Evolutionary conservation across 2,113 vertebrate genomes (phyloP), one percentile per base, ranked within the genome.

Genomic region (Nyctereutes procyonoides): DNA sequence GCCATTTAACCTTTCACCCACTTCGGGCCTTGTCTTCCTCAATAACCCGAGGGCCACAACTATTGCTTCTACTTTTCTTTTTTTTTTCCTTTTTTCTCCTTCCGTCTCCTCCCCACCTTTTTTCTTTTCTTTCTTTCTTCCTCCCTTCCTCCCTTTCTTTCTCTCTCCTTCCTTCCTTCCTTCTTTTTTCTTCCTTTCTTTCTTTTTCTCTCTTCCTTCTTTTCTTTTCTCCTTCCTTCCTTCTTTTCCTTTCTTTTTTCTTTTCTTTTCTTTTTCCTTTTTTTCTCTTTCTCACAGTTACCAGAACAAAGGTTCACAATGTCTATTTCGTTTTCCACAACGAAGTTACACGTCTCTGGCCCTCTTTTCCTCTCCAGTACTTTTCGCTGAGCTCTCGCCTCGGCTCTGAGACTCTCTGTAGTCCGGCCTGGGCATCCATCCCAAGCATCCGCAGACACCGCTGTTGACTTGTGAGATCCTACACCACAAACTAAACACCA

Each of bases 1-100:
- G n/a, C 56, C 62, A 88, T 38, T 56, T 74, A 73, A 43, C n/a
- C 51, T 90, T 71, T 84, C 35, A 65, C 73, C 55, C 91, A 90
- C 16, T 48, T 92, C 32, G 13, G 38, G 38, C 32, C 5, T 32
- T 69, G 43, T 91, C 81, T 92, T 90, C 60, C 90, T 79, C 86
- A 60, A 48, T 30, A 89, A 16, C 65, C 55, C 91, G 43, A 26
- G 19, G 17, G 55, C 6, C 84, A 92, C 28, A 86, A 63, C 19
- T 24, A 43, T 24, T 38, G 11, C 65, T 74, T 13, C 38, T 17
- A 28, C 6, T 43, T n/a, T 14, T 74, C 6, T 28, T 15, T 48
- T 26, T 48, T 38, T 38, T 48, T 69, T 32, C 9, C 17, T n/a
- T 74, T 13, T 15, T 15, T 43, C 20, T 38, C 43, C 43, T 43